These are phyloP conservation scores for Lacerta viridis DNA, from an alignment of 2,797 vertebrate genomes.

Conservation along the genomic window DNA sequence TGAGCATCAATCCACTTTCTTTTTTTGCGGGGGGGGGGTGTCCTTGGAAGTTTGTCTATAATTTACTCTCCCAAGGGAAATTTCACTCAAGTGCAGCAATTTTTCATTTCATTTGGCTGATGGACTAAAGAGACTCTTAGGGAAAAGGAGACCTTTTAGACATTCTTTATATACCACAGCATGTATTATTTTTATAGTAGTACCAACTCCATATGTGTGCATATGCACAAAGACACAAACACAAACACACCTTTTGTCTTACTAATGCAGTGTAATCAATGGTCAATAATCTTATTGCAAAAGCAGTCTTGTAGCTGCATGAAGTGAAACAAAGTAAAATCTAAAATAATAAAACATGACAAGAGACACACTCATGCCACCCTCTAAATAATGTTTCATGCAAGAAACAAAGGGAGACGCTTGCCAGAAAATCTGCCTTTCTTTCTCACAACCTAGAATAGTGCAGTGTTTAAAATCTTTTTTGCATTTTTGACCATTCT, in stretches of 20 bases:
- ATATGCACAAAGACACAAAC: not conserved
- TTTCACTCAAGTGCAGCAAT: constrained; percentile 78
- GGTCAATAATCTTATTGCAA: constrained; percentile 76
- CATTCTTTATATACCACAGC: constrained; percentile 72
- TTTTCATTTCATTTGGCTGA: constrained; percentile 78
- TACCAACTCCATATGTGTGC: constrained; percentile 43
- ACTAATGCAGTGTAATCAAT: constrained; percentile 62
- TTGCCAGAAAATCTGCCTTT: not conserved
- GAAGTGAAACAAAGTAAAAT: constrained; percentile 69
- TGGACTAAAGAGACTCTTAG: constrained; percentile 67
- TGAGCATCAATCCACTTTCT: constrained; percentile 75
- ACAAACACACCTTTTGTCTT: not conserved
- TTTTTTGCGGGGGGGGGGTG: constrained; percentile 55
- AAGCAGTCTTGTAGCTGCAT: constrained; percentile 66
- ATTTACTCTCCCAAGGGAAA: constrained; percentile 80
- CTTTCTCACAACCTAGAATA: not conserved
- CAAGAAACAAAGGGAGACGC: constrained; percentile 52
- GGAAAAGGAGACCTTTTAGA: constrained; percentile 54
- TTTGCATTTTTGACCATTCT: not conserved
- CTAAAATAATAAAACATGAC: constrained; percentile 72
- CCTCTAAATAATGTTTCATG: constrained; percentile 59
- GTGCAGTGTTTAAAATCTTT: too few relatives aligned
- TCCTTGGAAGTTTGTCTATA: constrained; percentile 77
- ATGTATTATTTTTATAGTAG: constrained; percentile 72
- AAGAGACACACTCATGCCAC: constrained; percentile 58